phyloP scores from a whole-genome alignment of 2,797 vertebrate genomes.

The Premnoplex brunnescens region DNA sequence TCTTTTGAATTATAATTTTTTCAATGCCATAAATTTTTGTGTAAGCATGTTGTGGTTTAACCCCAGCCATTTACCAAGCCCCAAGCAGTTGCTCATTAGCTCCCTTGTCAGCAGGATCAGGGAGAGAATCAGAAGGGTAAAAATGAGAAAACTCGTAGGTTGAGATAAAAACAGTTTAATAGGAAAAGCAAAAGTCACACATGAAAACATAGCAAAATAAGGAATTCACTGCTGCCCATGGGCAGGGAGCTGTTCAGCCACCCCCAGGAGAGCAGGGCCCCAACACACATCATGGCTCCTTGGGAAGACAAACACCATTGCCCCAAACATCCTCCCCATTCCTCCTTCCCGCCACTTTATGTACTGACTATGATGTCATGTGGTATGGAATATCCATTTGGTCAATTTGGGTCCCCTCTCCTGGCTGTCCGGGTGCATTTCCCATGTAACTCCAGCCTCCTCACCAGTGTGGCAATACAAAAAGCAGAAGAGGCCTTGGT shows the following conservation, averaged over 20 bases:
- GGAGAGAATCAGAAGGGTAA: not conserved
- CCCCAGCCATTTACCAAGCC: not conserved
- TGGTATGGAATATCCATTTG: not conserved
- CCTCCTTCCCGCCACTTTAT: not conserved
- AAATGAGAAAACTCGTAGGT: not conserved
- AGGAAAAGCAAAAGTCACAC: not conserved
- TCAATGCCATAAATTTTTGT: not conserved
- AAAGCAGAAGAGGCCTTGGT: not conserved
- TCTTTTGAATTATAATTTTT: not conserved
- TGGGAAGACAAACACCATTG: not conserved
- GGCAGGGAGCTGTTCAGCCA: not conserved
- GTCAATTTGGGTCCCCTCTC: too few relatives aligned
- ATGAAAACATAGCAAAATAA: not conserved
- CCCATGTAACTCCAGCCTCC: not conserved
- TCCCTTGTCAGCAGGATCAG: not conserved
- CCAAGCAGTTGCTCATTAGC: rapidly evolving
- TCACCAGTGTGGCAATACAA: rapidly evolving
- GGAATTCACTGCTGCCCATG: not conserved
- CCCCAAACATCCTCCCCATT: not conserved
- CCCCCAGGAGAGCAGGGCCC: not conserved
- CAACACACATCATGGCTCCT: rapidly evolving
- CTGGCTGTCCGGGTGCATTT: not conserved
- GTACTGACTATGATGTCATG: not conserved
- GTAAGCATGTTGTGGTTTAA: not conserved
- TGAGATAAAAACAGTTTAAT: not conserved